phyloP scores from a whole-genome alignment of 2,113 vertebrate genomes.

The Cochlearius cochlearius region DNA sequence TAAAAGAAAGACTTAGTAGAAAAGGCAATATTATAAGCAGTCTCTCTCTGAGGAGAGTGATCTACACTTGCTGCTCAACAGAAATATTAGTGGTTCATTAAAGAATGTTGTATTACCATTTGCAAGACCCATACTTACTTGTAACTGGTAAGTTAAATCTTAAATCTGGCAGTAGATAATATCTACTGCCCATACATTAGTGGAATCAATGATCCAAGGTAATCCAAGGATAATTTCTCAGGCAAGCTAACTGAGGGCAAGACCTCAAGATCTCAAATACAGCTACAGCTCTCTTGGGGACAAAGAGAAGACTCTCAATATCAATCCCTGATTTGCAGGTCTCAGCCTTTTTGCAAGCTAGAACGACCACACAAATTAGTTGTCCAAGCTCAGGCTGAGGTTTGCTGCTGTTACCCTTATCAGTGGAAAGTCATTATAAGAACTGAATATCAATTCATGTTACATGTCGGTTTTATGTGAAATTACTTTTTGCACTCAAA shows the following conservation, averaged over 20 bases:
- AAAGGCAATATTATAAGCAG: background rate
- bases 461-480: background rate
- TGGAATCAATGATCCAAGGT: constrained; percentile 52
- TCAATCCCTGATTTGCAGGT: constrained; percentile 32
- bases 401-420: background rate
- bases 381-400: background rate
- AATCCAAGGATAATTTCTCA: constrained; percentile 65
- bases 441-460: background rate
- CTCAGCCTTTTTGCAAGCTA: background rate
- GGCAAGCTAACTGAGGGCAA: constrained; percentile 40
- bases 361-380: background rate
- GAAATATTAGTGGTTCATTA: background rate
- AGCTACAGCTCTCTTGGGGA: constrained; percentile 26
- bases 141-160: constrained; percentile 39
- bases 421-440: background rate
- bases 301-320: background rate
- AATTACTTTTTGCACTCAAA: background rate
- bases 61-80: background rate
- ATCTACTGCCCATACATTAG: constrained; percentile 23
- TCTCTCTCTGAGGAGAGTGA: background rate
- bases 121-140: background rate
- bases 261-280: constrained; percentile 15
- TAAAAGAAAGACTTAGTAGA: background rate
- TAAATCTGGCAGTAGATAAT: background rate
- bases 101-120: background rate